A percentile compares a stretch with the other conserved stretches of the same genome.
Conservation (phyloP, 1,140 invertebrate genomes). For the Armadillidium nasatum region DNA sequence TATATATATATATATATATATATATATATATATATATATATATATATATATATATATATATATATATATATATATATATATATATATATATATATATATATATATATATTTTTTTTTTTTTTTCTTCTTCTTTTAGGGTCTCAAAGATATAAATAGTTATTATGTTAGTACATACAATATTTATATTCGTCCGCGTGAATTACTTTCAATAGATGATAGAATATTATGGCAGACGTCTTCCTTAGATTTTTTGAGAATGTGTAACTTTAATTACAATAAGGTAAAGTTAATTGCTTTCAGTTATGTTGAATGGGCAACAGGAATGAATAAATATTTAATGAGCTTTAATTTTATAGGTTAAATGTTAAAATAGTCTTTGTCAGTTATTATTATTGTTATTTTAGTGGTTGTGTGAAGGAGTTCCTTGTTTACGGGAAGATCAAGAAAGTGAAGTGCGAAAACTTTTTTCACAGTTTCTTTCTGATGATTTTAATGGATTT, state of each 20-base stretch:
- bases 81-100: background rate
- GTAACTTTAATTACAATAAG: background rate
- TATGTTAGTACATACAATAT: background rate
- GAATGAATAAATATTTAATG: no score
- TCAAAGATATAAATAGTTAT: background rate
- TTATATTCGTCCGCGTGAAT: background rate
- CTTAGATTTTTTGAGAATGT: background rate
- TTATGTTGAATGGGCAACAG: background rate
- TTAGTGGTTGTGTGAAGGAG: background rate
- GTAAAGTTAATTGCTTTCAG: background rate
- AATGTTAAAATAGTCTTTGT: no score
- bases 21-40: no score
- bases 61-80: no score
- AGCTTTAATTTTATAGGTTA: no score
- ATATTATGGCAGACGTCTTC: background rate
- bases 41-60: no score
- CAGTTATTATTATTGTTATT: background rate
- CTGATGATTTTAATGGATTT: no score
- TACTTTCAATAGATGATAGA: background rate
- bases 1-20: no score
- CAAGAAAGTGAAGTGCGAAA: background rate
- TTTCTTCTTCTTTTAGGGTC: background rate
- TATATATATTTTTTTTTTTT: background rate
- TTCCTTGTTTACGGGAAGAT: background rate
- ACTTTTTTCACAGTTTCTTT: background rate